Conservation (phyloP, 2,797 vertebrate genomes). For the Rhabdomys pumilio region DNA sequence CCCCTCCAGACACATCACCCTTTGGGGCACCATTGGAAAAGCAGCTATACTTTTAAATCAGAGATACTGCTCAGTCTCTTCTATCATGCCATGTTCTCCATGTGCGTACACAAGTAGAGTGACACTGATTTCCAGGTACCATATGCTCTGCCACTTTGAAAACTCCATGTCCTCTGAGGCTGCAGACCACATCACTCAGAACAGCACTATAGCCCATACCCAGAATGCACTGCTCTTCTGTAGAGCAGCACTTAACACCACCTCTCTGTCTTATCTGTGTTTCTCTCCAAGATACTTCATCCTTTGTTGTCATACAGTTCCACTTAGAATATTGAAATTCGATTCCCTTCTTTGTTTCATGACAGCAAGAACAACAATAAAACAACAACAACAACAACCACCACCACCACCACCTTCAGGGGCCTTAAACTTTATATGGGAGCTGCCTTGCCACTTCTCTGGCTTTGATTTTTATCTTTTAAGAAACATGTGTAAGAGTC, state of each 20-base stretch:
- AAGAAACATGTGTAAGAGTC: background rate
- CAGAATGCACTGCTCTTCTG: background rate
- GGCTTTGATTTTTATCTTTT: conserved; percentile 58
- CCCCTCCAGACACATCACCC: background rate
- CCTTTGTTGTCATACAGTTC: background rate
- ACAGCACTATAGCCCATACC: background rate
- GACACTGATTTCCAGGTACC: background rate
- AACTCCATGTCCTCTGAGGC: background rate
- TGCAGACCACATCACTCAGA: background rate
- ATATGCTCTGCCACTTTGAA: background rate
- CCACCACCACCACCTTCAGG: background rate
- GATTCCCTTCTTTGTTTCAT: background rate
- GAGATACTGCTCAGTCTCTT: background rate
- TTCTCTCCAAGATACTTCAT: background rate
- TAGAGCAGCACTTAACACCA: background rate
- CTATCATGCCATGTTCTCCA: background rate
- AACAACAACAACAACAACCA: too few species aligned
- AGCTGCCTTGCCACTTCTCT: background rate
- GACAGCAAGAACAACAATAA: background rate
- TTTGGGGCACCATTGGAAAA: background rate
- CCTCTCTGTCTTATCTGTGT: background rate
- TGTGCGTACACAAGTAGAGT: too few species aligned
- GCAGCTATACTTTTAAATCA: background rate
- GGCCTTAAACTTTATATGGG: background rate
- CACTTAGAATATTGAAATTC: background rate